Evolutionary conservation across 2,888 invertebrate species (phyloP).

Genomic region (Pseudanteris insignis): DNA sequence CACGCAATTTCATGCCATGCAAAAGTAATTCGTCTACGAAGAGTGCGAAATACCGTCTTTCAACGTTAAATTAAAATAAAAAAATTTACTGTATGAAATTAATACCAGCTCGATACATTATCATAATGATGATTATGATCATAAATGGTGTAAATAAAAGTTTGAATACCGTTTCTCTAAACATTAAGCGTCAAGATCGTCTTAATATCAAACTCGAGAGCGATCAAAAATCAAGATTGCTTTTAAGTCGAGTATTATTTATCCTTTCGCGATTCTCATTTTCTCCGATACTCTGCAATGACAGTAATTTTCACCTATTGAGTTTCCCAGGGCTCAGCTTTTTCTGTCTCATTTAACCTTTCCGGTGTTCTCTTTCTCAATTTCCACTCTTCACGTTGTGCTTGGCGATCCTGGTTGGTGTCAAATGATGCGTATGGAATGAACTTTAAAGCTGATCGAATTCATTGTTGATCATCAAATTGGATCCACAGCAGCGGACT

Average conservation of each 20-base stretch:
- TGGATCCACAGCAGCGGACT: constrained; percentile 19
- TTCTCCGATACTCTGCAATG: constrained; percentile 57
- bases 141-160: too few species aligned
- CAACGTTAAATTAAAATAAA: too few species aligned
- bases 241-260: constrained; percentile 57
- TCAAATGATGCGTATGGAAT: constrained; percentile 65
- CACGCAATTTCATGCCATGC: too few species aligned
- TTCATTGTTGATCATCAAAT: constrained; percentile 39
- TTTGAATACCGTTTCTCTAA: too few species aligned
- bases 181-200: too few species aligned
- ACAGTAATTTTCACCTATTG: constrained; percentile 62
- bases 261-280: constrained; percentile 57
- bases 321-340: constrained; percentile 50
- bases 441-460: constrained; percentile 48
- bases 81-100: too few species aligned
- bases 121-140: too few species aligned
- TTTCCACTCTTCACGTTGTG: constrained; percentile 29
- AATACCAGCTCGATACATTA: too few species aligned
- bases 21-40: too few species aligned
- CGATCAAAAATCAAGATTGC: too few species aligned
- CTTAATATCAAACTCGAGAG: too few species aligned
- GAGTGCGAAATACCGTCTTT: too few species aligned
- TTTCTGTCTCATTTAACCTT: constrained; percentile 37
- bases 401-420: constrained; percentile 57
- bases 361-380: constrained; percentile 32